A percentile compares a stretch with the other conserved stretches of the same genome.
Conservation (phyloP, 2,888 invertebrate genomes). For the Camponotus fellah region DNA sequence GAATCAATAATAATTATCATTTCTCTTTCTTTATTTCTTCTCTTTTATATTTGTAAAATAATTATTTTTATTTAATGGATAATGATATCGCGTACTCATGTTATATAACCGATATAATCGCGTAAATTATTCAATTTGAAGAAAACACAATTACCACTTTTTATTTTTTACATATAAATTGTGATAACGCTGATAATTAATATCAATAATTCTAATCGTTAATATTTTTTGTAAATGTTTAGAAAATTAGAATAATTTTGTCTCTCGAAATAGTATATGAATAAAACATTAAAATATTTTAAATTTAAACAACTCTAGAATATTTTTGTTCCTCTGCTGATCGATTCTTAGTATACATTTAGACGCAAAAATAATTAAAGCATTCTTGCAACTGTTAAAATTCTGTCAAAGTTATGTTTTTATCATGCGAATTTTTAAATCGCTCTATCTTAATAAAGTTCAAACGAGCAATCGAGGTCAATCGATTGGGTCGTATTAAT, state of each 20-base stretch:
- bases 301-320: not conserved
- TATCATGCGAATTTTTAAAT: not conserved
- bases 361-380: not conserved
- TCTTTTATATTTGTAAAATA: constrained; percentile 18
- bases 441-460: constrained; percentile 3
- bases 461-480: not conserved
- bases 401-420: not conserved
- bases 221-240: not conserved
- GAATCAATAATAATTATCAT: constrained; percentile 11
- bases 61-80: constrained; percentile 35
- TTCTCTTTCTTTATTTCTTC: not conserved
- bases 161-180: not conserved
- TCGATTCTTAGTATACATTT: not conserved
- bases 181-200: not conserved
- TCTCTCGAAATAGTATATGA: not conserved
- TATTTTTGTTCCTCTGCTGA: not conserved
- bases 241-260: not conserved
- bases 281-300: not conserved
- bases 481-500: constrained; percentile 35
- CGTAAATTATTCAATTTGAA: not conserved
- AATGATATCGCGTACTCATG: constrained; percentile 3
- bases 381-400: not conserved
- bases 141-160: not conserved
- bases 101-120: not conserved
- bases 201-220: not conserved